phyloP scores from a whole-genome alignment of 2,113 vertebrate species.

The Aleadryas rufinucha region DNA sequence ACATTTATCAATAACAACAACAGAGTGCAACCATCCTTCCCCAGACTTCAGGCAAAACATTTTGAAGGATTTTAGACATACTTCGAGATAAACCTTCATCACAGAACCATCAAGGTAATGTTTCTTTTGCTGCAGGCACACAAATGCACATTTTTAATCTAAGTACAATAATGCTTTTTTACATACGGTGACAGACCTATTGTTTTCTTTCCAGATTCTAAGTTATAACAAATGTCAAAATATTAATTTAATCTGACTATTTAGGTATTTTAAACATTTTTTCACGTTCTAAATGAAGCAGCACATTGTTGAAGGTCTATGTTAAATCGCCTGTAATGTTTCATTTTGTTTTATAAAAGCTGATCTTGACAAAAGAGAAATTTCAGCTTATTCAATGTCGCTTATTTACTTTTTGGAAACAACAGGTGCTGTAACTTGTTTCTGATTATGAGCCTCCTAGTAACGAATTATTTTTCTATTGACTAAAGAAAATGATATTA shows the following conservation, averaged over 20 bases:
- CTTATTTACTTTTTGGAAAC: neutral
- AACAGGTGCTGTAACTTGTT: neutral
- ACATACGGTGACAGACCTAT: neutral
- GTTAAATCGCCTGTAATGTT: neutral
- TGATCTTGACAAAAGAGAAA: neutral
- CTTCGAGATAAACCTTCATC: neutral
- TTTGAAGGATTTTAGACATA: neutral
- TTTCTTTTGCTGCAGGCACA: neutral
- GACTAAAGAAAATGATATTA: neutral
- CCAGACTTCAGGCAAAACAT: neutral
- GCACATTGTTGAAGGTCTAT: neutral
- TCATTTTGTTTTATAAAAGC: neutral
- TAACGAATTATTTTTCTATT: neutral
- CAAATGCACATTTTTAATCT: neutral
- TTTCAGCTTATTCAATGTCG: neutral
- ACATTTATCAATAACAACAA: no score
- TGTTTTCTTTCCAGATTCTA: neutral
- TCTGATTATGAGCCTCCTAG: neutral
- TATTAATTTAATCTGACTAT: neutral
- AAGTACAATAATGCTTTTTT: neutral
- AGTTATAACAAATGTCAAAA: neutral
- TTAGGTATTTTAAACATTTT: neutral
- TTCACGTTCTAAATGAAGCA: neutral
- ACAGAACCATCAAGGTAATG: neutral
- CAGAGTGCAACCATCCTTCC: accelerated